phyloP scores from a whole-genome alignment of 2,888 invertebrate genomes.

The Didymodactylos carnosus region DNA sequence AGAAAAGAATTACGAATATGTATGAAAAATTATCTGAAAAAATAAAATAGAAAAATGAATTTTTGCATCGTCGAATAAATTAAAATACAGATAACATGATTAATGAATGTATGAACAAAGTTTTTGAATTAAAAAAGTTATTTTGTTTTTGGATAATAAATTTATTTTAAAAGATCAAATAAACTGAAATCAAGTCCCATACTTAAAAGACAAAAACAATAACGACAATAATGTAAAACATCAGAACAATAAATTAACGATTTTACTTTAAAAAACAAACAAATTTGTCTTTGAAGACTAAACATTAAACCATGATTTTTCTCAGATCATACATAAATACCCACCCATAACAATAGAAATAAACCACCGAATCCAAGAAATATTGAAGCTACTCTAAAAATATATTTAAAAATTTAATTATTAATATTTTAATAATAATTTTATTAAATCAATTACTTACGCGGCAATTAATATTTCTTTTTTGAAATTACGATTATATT shows the following conservation, averaged over 20 bases:
- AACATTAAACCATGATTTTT: neutral
- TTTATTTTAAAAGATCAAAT: too few relatives aligned
- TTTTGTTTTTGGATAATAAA: too few relatives aligned
- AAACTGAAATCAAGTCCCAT: too few relatives aligned
- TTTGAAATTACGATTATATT: slow-evolving; percentile 55
- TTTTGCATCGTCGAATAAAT: too few relatives aligned
- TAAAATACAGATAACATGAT: too few relatives aligned
- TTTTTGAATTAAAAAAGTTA: too few relatives aligned
- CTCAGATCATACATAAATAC: slow-evolving; percentile 52
- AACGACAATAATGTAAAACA: neutral
- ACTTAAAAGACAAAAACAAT: neutral
- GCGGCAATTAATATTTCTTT: slow-evolving; percentile 61
- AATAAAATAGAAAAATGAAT: too few relatives aligned
- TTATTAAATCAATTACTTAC: neutral
- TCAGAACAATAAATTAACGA: neutral
- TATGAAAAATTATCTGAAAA: too few relatives aligned
- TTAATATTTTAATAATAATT: neutral
- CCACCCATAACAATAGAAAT: slow-evolving; percentile 81
- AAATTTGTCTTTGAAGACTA: neutral
- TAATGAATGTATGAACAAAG: too few relatives aligned
- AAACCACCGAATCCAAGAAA: slow-evolving; percentile 88
- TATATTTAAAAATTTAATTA: neutral
- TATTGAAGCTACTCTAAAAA: slow-evolving; percentile 57
- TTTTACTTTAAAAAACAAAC: neutral
- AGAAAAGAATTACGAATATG: too few relatives aligned